These are phyloP conservation scores for Charina bottae DNA, from an alignment of 2,113 vertebrate genomes.

Conservation along the genomic window DNA sequence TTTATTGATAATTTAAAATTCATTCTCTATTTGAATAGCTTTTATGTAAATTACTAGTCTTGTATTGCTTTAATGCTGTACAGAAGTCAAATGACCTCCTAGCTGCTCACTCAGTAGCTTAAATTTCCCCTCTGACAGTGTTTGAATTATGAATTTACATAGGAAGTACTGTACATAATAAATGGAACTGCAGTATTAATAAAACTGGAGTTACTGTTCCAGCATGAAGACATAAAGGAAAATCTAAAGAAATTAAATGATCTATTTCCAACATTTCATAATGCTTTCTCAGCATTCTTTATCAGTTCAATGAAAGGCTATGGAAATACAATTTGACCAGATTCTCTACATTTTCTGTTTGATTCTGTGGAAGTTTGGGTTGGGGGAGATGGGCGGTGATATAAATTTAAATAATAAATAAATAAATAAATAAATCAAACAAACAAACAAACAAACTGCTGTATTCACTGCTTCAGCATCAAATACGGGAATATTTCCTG, in stretches of 20 bases:
- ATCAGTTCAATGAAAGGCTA: neutral
- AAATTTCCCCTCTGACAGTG: constrained; percentile 35
- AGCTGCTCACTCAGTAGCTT: constrained; percentile 31
- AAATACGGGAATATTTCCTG: neutral
- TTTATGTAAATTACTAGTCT: constrained; percentile 37
- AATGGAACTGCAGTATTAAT: constrained; percentile 37
- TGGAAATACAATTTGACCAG: neutral
- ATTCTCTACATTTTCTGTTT: neutral
- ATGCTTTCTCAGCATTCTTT: neutral
- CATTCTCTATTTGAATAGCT: constrained; percentile 34
- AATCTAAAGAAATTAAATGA: neutral
- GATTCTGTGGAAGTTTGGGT: neutral
- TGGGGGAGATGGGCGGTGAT: too few relatives aligned
- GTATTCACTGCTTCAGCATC: neutral
- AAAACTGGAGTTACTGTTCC: constrained; percentile 41
- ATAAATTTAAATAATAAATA: too few relatives aligned
- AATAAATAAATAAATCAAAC: too few relatives aligned
- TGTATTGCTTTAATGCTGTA: constrained; percentile 42
- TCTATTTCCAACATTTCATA: neutral
- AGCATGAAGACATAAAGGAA: constrained; percentile 27
- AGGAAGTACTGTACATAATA: neutral
- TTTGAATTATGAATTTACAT: constrained; percentile 43
- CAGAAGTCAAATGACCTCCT: constrained; percentile 39
- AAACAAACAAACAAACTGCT: too few relatives aligned
- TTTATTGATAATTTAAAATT: constrained; percentile 19